These are phyloP conservation scores for Poecile atricapillus DNA, from an alignment of 2,113 vertebrate genomes.

Conservation along the genomic window DNA sequence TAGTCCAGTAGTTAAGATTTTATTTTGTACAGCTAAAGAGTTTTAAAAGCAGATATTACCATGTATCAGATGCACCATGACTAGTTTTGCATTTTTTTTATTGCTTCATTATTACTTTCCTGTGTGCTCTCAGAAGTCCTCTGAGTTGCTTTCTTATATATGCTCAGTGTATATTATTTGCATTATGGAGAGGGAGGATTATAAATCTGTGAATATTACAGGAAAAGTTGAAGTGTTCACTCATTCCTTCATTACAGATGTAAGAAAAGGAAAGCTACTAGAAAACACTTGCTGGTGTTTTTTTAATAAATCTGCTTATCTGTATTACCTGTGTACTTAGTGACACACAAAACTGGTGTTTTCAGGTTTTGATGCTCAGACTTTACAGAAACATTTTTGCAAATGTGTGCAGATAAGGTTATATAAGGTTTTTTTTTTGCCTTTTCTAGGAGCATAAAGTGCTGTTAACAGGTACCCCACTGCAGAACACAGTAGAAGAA, in stretches of 20 bases:
- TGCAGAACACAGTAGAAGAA: constrained; percentile 98
- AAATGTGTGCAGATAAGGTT: neutral
- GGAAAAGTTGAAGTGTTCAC: neutral
- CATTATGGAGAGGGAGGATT: neutral
- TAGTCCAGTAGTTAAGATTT: neutral
- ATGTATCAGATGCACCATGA: neutral
- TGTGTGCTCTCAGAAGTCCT: neutral
- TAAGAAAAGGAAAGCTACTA: neutral
- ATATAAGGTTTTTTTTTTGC: neutral
- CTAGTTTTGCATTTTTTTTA: neutral
- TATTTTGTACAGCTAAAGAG: neutral
- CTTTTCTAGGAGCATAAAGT: constrained; percentile 91
- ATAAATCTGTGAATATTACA: neutral
- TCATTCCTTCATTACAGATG: neutral
- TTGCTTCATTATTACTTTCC: neutral
- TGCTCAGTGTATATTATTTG: neutral
- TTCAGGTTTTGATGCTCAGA: neutral
- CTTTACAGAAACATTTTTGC: neutral
- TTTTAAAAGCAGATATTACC: neutral
- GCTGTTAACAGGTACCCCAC: constrained; percentile 92
- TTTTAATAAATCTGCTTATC: neutral
- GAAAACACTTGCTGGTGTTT: neutral
- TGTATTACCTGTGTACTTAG: neutral
- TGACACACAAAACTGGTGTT: neutral
- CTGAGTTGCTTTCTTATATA: neutral